Conservation (phyloP, 1,140 invertebrate genomes). For the Ceratoteleas bidentatus region DNA sequence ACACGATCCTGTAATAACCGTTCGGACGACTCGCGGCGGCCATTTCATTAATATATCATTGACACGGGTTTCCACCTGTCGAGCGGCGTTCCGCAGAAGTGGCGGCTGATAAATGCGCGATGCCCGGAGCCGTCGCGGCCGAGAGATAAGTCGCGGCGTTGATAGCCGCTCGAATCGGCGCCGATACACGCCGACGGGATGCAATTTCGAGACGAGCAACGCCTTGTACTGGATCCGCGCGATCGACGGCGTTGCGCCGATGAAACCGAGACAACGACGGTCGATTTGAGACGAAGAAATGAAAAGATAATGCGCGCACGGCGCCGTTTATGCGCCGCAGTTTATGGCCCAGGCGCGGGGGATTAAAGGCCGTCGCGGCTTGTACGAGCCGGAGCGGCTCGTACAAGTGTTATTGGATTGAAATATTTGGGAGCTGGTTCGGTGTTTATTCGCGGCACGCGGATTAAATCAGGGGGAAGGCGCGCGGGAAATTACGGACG, state of each 20-base stretch:
- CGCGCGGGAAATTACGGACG: background rate
- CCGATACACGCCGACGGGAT: conserved; percentile 59
- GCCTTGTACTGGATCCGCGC: conserved; percentile 62
- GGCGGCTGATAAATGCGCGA: conserved; percentile 50
- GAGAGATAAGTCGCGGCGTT: conserved; percentile 48
- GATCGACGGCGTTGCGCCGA: conserved; percentile 42
- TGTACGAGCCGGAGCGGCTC: conserved; percentile 14
- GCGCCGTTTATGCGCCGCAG: conserved; percentile 55
- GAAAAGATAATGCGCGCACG: conserved; percentile 60
- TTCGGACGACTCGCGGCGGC: conserved; percentile 41
- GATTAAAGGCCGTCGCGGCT: conserved; percentile 42
- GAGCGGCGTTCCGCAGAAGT: conserved; percentile 50
- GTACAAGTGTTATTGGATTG: conserved; percentile 34
- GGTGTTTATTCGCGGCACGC: conserved; percentile 6
- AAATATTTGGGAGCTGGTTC: conserved; percentile 42
- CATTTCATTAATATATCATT: conserved; percentile 64
- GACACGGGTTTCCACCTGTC: conserved; percentile 63
- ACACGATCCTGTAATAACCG: conserved; percentile 52
- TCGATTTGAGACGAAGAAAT: conserved; percentile 53
- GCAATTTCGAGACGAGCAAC: conserved; percentile 65
- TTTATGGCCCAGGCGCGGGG: conserved; percentile 63
- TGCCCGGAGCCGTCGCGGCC: conserved; percentile 55
- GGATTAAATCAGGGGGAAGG: conserved; percentile 37
- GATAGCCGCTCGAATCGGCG: conserved; percentile 57
- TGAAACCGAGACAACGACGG: conserved; percentile 52